These are phyloP conservation scores for Pogona vitticeps DNA, from an alignment of 2,113 vertebrate genomes.

Conservation along the genomic window DNA sequence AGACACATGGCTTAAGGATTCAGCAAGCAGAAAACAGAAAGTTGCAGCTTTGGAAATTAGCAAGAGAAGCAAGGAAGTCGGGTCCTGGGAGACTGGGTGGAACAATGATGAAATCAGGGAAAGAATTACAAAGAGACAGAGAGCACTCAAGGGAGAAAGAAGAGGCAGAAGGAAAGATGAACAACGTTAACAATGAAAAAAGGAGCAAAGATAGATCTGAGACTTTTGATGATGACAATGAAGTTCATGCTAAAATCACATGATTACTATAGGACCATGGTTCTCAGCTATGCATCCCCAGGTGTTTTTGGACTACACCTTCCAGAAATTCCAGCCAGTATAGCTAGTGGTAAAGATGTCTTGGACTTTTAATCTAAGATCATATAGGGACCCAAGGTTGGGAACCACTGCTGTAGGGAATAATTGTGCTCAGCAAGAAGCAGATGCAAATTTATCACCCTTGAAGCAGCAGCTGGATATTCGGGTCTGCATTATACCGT, in stretches of 20 bases:
- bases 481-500: neutral
- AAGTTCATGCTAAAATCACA: neutral
- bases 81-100: neutral
- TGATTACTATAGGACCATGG: neutral
- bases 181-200: neutral
- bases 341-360: too few species aligned
- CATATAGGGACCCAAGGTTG: too few species aligned
- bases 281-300: too few species aligned
- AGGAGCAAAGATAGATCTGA: neutral
- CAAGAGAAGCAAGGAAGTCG: neutral
- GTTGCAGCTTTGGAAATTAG: neutral
- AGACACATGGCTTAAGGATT: neutral
- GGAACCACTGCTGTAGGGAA: too few species aligned
- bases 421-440: too few species aligned
- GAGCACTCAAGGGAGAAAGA: neutral
- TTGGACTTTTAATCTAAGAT: too few species aligned
- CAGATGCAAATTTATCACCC: neutral
- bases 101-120: constrained; percentile 7
- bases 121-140: neutral
- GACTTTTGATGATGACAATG: neutral
- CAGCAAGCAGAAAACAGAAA: neutral
- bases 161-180: neutral
- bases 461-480: neutral
- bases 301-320: too few species aligned
- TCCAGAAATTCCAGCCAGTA: too few species aligned